A percentile compares a stretch with the other conserved stretches of the same genome.
Conservation (phyloP, 2,797 vertebrate genomes). For the Lates japonicus region DNA sequence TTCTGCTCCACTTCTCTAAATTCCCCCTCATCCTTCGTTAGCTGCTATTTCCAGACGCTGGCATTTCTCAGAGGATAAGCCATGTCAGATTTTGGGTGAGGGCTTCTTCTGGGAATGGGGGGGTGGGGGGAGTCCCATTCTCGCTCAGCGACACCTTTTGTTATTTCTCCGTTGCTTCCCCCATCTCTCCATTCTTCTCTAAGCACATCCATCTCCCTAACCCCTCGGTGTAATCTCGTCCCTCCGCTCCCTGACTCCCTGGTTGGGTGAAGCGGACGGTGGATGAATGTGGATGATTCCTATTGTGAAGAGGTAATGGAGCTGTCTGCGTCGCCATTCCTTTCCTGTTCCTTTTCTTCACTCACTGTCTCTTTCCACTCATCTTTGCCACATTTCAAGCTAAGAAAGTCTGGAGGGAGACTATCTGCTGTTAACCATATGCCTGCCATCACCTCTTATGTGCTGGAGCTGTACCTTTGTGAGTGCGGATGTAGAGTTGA, state of each 20-base stretch:
- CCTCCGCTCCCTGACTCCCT: constrained; percentile 56
- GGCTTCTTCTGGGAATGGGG: constrained; percentile 49
- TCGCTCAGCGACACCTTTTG: constrained; percentile 54
- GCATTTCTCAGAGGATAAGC: constrained; percentile 70
- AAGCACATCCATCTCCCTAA: constrained; percentile 66
- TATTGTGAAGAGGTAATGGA: constrained; percentile 76
- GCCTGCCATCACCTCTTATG: constrained; percentile 17
- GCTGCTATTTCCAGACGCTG: constrained; percentile 64
- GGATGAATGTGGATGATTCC: constrained; percentile 76
- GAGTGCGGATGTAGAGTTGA: constrained; percentile 11
- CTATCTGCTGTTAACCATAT: constrained; percentile 22
- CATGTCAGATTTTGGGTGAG: constrained; percentile 59
- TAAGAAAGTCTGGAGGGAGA: constrained; percentile 22
- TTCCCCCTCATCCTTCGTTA: constrained; percentile 67
- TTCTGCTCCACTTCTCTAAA: constrained; percentile 67
- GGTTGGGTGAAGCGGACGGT: constrained; percentile 50
- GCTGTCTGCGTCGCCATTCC: constrained; percentile 59
- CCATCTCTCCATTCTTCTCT: constrained; percentile 45
- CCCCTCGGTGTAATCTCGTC: constrained; percentile 65
- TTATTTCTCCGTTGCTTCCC: constrained; percentile 31
- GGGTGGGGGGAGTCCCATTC: constrained; percentile 18
- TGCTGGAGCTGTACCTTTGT: constrained; percentile 9
- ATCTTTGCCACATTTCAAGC: constrained; percentile 38
- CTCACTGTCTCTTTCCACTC: constrained; percentile 38
- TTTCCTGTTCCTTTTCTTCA: constrained; percentile 20